Conservation (phyloP, 2,113 vertebrate species). For the Anarhynchus alexandrinus region DNA sequence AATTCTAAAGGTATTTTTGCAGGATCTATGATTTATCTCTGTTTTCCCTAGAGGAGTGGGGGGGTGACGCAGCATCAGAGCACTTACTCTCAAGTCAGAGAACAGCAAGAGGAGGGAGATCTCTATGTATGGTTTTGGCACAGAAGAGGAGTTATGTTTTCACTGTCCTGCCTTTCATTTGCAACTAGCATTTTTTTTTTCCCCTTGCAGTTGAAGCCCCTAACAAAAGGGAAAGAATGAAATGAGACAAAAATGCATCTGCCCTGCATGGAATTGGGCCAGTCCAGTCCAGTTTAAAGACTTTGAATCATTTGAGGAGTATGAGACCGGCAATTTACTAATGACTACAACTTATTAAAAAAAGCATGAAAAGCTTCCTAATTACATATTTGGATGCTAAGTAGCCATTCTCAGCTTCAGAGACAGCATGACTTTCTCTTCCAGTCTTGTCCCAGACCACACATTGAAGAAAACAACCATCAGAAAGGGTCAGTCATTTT, state of each 20-base stretch:
- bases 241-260: slow-evolving; percentile 61
- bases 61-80: not conserved
- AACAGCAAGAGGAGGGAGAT: not conserved
- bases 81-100: not conserved
- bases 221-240: slow-evolving; percentile 48
- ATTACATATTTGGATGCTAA: slow-evolving; percentile 66
- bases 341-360: slow-evolving; percentile 68
- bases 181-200: not conserved
- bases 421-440: slow-evolving; percentile 56
- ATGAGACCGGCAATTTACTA: slow-evolving; percentile 64
- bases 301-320: slow-evolving; percentile 49
- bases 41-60: not conserved
- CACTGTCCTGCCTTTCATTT: slow-evolving; percentile 41
- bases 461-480: slow-evolving; percentile 36
- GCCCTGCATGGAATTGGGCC: slow-evolving; percentile 58
- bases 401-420: slow-evolving; percentile 44
- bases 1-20: not conserved
- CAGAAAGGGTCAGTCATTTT: not conserved
- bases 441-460: slow-evolving; percentile 46
- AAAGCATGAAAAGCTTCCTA: slow-evolving; percentile 63
- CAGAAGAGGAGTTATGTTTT: slow-evolving; percentile 34
- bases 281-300: slow-evolving; percentile 65
- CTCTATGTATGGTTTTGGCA: slow-evolving; percentile 11
- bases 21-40: not conserved
- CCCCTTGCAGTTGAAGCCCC: slow-evolving; percentile 45